Percentiles rank a stretch among this genome's conserved stretches.
Evolutionary conservation across 1,140 invertebrate species (phyloP).

Genomic region (Ceratina australensis): DNA sequence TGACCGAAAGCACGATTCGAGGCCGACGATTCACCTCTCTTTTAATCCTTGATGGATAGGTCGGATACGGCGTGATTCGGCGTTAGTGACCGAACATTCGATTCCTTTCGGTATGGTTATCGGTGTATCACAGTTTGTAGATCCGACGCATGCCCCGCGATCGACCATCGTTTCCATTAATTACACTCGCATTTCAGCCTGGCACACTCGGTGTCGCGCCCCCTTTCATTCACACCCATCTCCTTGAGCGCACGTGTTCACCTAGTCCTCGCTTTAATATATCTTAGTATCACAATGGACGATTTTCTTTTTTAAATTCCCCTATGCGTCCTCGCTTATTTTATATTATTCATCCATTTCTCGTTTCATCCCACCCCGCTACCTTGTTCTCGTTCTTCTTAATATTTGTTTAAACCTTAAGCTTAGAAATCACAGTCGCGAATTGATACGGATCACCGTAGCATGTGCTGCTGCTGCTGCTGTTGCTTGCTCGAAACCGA

Average conservation of each 20-base stretch:
- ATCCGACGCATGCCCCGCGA: slow-evolving; percentile 52
- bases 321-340: slow-evolving; percentile 5
- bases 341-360: background rate
- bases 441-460: slow-evolving; percentile 61
- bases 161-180: slow-evolving; percentile 59
- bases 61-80: slow-evolving; percentile 9
- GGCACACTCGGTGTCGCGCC: slow-evolving; percentile 46
- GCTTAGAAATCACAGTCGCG: slow-evolving; percentile 71
- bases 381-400: background rate
- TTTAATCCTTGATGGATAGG: background rate
- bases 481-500: slow-evolving; percentile 33
- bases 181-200: slow-evolving; percentile 55
- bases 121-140: slow-evolving; percentile 56
- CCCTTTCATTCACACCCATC: slow-evolving; percentile 46
- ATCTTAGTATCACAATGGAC: slow-evolving; percentile 70
- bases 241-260: slow-evolving; percentile 57
- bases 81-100: slow-evolving; percentile 41
- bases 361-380: background rate
- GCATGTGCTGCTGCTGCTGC: slow-evolving; percentile 40
- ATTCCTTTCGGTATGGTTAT: slow-evolving; percentile 32
- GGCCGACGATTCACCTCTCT: slow-evolving; percentile 44
- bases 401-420: slow-evolving; percentile 62
- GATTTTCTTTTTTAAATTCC: slow-evolving; percentile 38
- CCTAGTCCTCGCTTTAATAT: slow-evolving; percentile 48
- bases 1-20: slow-evolving; percentile 30